Base-by-base conservation (phyloP, 2,888 invertebrate genomes). In the Tenodera sinensis region DNA sequence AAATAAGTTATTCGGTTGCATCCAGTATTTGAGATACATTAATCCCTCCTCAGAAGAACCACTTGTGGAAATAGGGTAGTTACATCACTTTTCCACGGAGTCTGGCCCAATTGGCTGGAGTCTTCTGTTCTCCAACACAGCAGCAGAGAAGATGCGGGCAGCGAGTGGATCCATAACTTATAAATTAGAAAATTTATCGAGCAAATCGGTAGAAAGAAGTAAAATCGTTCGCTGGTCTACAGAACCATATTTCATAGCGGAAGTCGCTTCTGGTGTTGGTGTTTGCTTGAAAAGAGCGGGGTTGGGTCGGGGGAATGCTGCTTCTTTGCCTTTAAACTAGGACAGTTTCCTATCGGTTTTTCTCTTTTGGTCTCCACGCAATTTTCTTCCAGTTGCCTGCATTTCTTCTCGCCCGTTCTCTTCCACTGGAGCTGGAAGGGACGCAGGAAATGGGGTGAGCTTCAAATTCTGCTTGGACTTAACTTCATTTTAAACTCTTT, bases 111-210 rank as follows among this genome's bases (percentile, higher is more conserved):
- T 42, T 87, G 87, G 34, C 87, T 85, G 34, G n/a, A 71, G 87
- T 83, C 87, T 87, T 87, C 42, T 82, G 87, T 87, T 87, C 87
- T 82, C 87, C 83, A 83, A 82, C 34, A 87, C 82, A 83, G 42
- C 83, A 83, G 87, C 27, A 87, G 87, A 83, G 34, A 83, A 82
- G 34, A 28, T 54, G 83, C 27, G 81, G 82, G 82, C n/a, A 87
- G 14, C 82, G 81, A 28, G 87, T 15, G 87, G 87, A 87, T 87
- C 87, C 87, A 87, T 87, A 87, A 87, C 87, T 87, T 87, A 87
- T 87, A 87, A 87, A 87, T 87, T 87, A 87, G 87, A 87, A 87
- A 87, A 87, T 87, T 87, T 87, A 87, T 87, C 87, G 87, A 87
- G 87, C 87, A 87, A 87, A 87, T 87, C 87, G 87, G 87, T 83